Conservation (phyloP, 2,888 invertebrate genomes). For the Dicroscelio sp. region DNA sequence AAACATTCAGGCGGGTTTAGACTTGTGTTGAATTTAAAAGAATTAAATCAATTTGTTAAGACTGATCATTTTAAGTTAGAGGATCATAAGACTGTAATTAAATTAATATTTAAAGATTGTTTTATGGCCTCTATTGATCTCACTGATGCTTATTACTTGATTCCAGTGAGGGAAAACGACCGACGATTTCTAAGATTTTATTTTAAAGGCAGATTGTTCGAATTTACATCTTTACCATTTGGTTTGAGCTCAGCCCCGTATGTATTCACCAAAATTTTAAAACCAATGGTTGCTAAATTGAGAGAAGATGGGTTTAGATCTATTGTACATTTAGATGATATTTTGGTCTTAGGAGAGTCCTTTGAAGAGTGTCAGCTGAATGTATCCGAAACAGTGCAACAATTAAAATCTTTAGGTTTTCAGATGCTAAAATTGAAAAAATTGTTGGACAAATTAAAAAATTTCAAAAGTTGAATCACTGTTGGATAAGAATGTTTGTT, state of each 20-base stretch:
- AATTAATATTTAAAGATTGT: slow-evolving; percentile 35
- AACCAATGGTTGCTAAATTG: neutral
- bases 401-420: no score
- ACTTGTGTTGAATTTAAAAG: slow-evolving; percentile 70
- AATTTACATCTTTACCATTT: neutral
- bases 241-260: neutral
- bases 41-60: slow-evolving; percentile 63
- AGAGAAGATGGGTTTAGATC: neutral
- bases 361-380: neutral
- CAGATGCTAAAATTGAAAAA: no score
- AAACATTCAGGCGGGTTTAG: slow-evolving; percentile 54
- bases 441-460: no score
- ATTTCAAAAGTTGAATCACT: no score
- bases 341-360: neutral
- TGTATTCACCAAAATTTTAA: neutral
- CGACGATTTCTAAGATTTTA: slow-evolving; percentile 74
- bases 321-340: neutral
- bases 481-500: neutral
- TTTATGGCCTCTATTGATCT: slow-evolving; percentile 67
- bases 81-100: slow-evolving; percentile 51
- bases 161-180: slow-evolving; percentile 54
- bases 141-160: slow-evolving; percentile 65
- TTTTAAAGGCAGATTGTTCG: slow-evolving; percentile 39
- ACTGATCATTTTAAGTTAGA: slow-evolving; percentile 47
- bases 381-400: no score